These are phyloP conservation scores for Apostichopus japonicus DNA, from an alignment of 35 echinoderm and acorn worm species.

Conservation along the genomic window DNA sequence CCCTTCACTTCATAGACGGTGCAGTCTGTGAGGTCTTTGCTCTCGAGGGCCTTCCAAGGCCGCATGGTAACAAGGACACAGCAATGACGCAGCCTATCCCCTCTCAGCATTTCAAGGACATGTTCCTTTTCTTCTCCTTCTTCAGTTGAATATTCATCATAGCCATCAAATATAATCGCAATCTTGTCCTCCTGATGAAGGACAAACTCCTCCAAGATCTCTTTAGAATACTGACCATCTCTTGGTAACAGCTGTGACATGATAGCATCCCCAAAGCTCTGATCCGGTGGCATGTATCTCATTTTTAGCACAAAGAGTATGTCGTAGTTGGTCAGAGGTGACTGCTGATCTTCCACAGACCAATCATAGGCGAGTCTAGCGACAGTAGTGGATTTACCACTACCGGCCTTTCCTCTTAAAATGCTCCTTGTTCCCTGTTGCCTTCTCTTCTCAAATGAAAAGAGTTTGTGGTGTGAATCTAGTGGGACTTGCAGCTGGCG, in stretches of 20 bases:
- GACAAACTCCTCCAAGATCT: slow-evolving; percentile 12
- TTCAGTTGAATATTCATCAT: slow-evolving; percentile 13
- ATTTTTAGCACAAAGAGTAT: slow-evolving; percentile 41
- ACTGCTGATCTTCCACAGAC: neutral
- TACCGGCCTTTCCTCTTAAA: slow-evolving; percentile 46
- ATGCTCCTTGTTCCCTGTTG: slow-evolving; percentile 22
- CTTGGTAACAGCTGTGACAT: slow-evolving; percentile 4
- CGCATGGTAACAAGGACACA: slow-evolving; percentile 42
- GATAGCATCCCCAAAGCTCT: slow-evolving; percentile 43
- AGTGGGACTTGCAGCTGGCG: slow-evolving; percentile 22
- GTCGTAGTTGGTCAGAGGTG: slow-evolving; percentile 8
- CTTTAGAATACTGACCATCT: neutral
- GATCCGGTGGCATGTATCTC: neutral
- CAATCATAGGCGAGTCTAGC: slow-evolving; percentile 46
- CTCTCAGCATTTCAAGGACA: neutral
- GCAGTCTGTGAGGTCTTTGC: slow-evolving; percentile 31
- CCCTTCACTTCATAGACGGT: slow-evolving; percentile 34
- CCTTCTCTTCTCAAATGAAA: neutral
- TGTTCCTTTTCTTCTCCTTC: neutral
- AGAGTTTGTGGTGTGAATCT: slow-evolving; percentile 31
- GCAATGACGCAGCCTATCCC: slow-evolving; percentile 26
- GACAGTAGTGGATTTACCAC: slow-evolving; percentile 46
- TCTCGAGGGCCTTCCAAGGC: slow-evolving; percentile 44
- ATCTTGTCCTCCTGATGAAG: slow-evolving; percentile 4
- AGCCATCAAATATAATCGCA: slow-evolving; percentile 59